These are phyloP conservation scores for Geopemphigus sp. DNA, from an alignment of 1,140 invertebrate species.

Conservation along the genomic window DNA sequence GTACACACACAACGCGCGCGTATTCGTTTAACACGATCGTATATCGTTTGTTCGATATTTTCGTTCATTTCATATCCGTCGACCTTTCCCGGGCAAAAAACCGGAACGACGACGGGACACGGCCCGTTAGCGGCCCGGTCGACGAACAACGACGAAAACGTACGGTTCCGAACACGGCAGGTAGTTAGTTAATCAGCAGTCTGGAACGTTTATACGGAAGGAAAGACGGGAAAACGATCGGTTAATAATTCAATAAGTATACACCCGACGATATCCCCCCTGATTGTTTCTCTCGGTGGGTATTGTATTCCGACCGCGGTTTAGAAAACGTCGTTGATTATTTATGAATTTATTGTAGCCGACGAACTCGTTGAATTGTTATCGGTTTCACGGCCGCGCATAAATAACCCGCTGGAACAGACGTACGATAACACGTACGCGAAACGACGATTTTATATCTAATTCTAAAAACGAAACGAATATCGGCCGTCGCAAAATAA, in stretches of 20 bases:
- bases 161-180: background rate
- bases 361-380: background rate
- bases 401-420: constrained; percentile 1
- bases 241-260: constrained; percentile 4
- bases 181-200: background rate
- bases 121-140: too few relatives aligned
- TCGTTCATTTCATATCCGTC: too few relatives aligned
- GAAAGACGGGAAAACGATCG: background rate
- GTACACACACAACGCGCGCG: too few relatives aligned
- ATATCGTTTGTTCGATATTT: too few relatives aligned
- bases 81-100: too few relatives aligned
- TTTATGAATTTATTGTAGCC: constrained; percentile 4
- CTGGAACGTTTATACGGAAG: background rate
- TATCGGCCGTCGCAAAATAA: too few relatives aligned
- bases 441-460: too few relatives aligned
- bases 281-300: background rate
- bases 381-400: background rate
- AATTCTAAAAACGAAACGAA: too few relatives aligned
- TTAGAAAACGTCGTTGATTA: constrained; percentile 16
- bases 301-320: background rate
- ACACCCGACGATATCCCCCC: background rate
- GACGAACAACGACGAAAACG: background rate
- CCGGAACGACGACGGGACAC: too few relatives aligned
- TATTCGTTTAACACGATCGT: too few relatives aligned
- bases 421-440: background rate